Base-by-base conservation (phyloP, 2,888 invertebrate genomes). In the Ophioninae sp. region DNA sequence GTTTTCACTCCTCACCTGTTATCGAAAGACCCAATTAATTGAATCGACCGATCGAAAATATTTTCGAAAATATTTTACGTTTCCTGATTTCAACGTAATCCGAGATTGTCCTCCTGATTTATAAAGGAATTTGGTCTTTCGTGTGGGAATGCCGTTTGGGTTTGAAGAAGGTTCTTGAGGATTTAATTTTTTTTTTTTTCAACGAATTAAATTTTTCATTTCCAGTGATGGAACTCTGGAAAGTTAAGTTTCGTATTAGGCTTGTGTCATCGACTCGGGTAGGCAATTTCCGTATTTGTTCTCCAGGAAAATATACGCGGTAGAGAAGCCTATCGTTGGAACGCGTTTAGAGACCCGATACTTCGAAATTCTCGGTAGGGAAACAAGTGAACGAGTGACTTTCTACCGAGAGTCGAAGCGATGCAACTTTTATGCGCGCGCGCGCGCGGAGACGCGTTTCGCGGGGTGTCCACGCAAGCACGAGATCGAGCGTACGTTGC, bases 211-310 rank as follows among this genome's bases (percentile, higher is more conserved):
- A 30, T 30, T 30, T 30, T 30, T 30, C 3, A 2, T 30, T 30
- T 30, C 30, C 30, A 30, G 1, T 30, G 30, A 30, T 30, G 30
- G 30, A 30, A 30, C 3, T 30, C 30, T 30, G 2, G 30, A 30
- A 30, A 30, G 30, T 3, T 30, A 30, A 30, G 30, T 30, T 30
- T 30, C 30, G 30, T 30, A 30, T 30, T 30, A 30, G 30, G 30
- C 30, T 30, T 30, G 30, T 74, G 50, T 20, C 21, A 73, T 80
- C 41, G 6, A 0, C 41, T 41, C 30, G 3, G 50, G 80, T 80
- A 68, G 79, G 79, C 79, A 78, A 78, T 87, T 86, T 86, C 85
- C 84, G 84, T 83, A 86, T 86, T 86, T 83, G 80, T 76, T 50
- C 57, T 69, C 64, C 62, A 76, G 41, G 80, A 81, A 83, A 84